Conservation (phyloP, 2,113 vertebrate species). For the Rhadina sibilatrix region DNA sequence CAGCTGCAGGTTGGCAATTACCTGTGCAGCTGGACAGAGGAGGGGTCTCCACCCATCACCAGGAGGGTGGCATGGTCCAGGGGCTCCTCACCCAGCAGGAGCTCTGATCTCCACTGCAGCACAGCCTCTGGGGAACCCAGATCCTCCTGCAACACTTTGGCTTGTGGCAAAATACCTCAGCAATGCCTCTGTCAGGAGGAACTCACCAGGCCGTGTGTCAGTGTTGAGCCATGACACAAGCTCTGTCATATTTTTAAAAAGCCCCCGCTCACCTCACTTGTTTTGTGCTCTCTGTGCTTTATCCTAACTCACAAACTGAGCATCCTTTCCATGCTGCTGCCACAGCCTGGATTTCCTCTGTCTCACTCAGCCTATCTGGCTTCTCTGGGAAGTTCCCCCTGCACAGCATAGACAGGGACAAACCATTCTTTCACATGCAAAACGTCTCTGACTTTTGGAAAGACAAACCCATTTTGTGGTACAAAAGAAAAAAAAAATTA, state of each 20-base stretch:
- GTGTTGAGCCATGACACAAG: neutral
- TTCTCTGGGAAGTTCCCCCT: neutral
- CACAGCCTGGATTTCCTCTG: neutral
- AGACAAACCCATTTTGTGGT: neutral
- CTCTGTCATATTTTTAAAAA: neutral
- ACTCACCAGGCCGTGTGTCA: neutral
- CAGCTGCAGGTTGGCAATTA: constrained; percentile 41
- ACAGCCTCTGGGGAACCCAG: neutral
- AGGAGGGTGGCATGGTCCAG: neutral
- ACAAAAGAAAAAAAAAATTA: neutral
- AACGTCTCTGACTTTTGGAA: neutral
- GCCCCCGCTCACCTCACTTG: neutral
- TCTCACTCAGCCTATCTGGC: neutral
- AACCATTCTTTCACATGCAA: neutral
- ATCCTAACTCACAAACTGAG: neutral
- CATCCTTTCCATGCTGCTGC: neutral
- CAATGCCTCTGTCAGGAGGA: neutral
- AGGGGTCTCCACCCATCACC: constrained; percentile 12
- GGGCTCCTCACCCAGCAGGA: neutral
- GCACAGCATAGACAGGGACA: neutral
- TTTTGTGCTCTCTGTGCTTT: neutral
- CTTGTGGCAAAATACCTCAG: neutral
- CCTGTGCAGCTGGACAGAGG: constrained; percentile 54
- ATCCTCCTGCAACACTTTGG: neutral
- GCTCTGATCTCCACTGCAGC: neutral